Evolutionary conservation across 2,113 vertebrate genomes (phyloP).

Genomic region (Cinclus mexicanus): DNA sequence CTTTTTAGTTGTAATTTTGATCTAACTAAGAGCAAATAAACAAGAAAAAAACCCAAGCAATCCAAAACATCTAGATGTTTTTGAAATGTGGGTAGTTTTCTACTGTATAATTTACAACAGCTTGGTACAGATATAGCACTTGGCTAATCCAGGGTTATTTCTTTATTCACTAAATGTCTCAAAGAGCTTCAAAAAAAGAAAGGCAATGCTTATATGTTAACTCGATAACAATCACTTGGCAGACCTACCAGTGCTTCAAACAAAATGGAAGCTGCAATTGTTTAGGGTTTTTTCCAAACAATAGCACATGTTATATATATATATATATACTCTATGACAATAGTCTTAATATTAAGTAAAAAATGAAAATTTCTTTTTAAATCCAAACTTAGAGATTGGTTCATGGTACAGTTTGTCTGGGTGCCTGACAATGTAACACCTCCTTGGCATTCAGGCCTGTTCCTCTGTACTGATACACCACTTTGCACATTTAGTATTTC

Average conservation of each 20-base stretch:
- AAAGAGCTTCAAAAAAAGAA: neutral
- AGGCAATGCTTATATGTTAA: neutral
- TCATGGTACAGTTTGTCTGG: neutral
- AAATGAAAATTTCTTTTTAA: neutral
- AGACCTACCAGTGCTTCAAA: neutral
- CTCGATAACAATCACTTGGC: neutral
- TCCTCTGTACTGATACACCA: neutral
- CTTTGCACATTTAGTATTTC: neutral
- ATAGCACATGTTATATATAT: too few species aligned
- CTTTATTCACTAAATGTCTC: neutral
- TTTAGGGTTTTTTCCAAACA: fast-evolving
- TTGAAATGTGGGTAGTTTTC: neutral
- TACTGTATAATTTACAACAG: neutral
- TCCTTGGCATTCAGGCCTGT: neutral
- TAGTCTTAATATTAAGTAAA: neutral
- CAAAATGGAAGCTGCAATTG: neutral
- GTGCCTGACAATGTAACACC: neutral
- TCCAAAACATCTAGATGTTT: neutral
- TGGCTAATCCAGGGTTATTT: neutral
- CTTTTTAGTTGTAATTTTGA: neutral
- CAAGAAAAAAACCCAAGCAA: neutral
- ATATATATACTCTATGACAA: too few species aligned
- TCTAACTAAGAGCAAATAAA: neutral
- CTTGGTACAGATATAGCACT: neutral
- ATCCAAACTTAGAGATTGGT: neutral